Evolutionary conservation across 1,140 invertebrate species (phyloP), one percentile per base, ranked within the genome.

Genomic region (Drosophila ogumai): DNA sequence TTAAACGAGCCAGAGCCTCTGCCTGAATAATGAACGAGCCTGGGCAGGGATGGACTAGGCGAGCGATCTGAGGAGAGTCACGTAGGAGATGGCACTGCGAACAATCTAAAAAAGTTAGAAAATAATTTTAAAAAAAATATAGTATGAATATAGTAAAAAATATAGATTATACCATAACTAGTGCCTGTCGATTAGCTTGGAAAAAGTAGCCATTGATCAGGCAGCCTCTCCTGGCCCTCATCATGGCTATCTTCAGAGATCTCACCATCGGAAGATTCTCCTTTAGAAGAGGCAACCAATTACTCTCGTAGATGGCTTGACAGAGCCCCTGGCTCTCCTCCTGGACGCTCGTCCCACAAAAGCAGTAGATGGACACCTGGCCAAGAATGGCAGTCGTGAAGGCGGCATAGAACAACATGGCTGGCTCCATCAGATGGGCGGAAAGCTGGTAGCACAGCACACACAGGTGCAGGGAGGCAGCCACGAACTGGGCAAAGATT

Each of bases 301-400:
- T n/a, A 19, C 73, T 63, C 10, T 65, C 64, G 34, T 85, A 81
- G 34, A 86, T 64, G 56, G 60, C 60, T 12, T 43, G 15, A 1
- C 28, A 38, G 6, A 85, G 66, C 0, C 31, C 17, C 19, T 38
- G 46, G 13, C 73, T 69, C 49, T 77, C 49, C 38, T 47, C 22
- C 7, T 74, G 46, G 17, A 81, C 56, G 7, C 34, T 66, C 8
- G 67, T 61, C 9, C 81, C 77, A 15, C 77, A 81, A n/a, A 66
- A 49, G 25, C 81, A 85, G 47, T 85, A 85, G 15, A 81, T 72
- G 50, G 66, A 55, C 12, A 85, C 44, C 50, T 86, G 68, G 4
- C 34, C 34, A 3, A 75, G 65, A 25, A 86, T 78, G 2, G 74
- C 73, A 31, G 55, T 15, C 2, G 60, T 85, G 12, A 85, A 85